Conservation (phyloP, 2,113 vertebrate species). For the Neotoma lepida region DNA sequence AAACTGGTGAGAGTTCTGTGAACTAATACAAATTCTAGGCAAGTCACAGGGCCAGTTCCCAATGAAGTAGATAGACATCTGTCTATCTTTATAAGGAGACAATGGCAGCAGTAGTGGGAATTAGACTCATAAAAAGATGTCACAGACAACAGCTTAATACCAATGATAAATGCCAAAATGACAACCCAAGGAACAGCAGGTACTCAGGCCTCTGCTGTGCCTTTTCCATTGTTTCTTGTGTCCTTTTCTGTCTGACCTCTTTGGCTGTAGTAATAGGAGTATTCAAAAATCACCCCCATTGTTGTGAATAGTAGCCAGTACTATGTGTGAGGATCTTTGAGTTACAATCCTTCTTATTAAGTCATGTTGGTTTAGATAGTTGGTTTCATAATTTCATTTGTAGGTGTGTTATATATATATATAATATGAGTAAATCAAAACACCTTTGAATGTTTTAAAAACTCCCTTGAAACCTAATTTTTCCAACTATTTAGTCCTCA, state of each 20-base stretch:
- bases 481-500: not conserved
- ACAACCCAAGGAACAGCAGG: not conserved
- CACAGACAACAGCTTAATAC: not conserved
- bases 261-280: not conserved
- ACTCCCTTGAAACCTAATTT: not conserved
- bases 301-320: not conserved
- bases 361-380: not conserved
- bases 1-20: not conserved
- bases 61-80: not conserved
- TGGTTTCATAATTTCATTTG: not conserved
- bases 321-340: not conserved
- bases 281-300: not conserved
- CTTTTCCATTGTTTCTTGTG: not conserved
- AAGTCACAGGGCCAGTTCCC: not conserved
- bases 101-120: not conserved
- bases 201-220: not conserved
- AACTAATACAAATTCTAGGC: not conserved
- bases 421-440: not conserved
- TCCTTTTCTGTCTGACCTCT: not conserved
- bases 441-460: not conserved
- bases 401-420: not conserved
- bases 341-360: not conserved
- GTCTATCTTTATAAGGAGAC: constrained; percentile 4
- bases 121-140: not conserved
- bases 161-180: not conserved